A percentile compares a stretch with the other conserved stretches of the same genome.
Conservation (phyloP, 2,888 invertebrate genomes). For the Drosophila rellima region DNA sequence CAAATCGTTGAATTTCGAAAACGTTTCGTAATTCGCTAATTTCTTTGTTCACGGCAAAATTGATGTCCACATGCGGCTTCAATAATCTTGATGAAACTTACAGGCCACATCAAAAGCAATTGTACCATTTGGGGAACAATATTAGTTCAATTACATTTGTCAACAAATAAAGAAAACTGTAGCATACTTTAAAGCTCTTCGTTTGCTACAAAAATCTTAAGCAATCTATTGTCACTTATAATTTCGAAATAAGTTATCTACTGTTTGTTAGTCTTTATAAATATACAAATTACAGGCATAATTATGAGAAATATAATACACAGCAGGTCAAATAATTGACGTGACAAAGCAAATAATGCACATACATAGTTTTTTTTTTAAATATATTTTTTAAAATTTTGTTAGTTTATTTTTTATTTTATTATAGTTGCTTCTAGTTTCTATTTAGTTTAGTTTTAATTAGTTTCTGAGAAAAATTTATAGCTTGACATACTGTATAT, state of each 20-base stretch:
- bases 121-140: slow-evolving; percentile 56
- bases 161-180: slow-evolving; percentile 21
- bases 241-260: too few species aligned
- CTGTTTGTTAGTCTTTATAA: too few species aligned
- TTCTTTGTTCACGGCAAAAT: slow-evolving; percentile 26
- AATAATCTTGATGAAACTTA: slow-evolving; percentile 59
- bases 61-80: slow-evolving; percentile 35
- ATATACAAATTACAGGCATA: too few species aligned
- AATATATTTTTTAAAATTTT: too few species aligned
- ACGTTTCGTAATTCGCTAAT: slow-evolving; percentile 14
- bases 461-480: not conserved
- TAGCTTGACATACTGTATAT: not conserved
- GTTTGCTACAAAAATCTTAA: slow-evolving; percentile 18
- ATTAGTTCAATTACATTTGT: slow-evolving; percentile 61
- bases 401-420: too few species aligned
- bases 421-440: too few species aligned
- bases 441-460: too few species aligned
- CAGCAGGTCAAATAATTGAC: too few species aligned
- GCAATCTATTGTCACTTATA: slow-evolving; percentile 12
- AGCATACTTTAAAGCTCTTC: slow-evolving; percentile 11
- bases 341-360: too few species aligned
- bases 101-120: slow-evolving; percentile 53
- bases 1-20: slow-evolving; percentile 30
- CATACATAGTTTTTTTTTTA: too few species aligned
- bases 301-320: too few species aligned